Base-by-base conservation (phyloP, 1,140 invertebrate genomes). In the Cherax quadricarinatus region DNA sequence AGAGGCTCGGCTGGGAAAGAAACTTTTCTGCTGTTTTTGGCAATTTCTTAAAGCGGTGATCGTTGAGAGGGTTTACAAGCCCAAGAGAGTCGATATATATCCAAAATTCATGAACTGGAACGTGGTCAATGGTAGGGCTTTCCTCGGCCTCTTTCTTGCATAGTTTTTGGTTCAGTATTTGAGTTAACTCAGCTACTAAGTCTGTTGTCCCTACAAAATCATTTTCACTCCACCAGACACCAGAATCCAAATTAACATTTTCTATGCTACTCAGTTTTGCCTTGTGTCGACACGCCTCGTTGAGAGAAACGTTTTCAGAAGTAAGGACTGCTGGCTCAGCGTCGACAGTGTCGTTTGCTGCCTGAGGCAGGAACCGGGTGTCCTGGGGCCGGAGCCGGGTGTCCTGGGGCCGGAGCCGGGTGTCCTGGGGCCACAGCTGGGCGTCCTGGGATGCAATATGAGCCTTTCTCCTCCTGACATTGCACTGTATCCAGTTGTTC, bases 151-250 rank as follows among this genome's bases (percentile, higher is more conserved):
- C 14, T 10, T 30, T 66, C 85, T 75, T 49, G 9, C 66, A 48
- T 10, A 86, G 30, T n/a, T 62, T 66, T 10, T 24, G 62, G 85
- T 86, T 53, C 66, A 86, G 66, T n/a, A 86, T 73, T 41, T 86
- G 66, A 16, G 85, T 86, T 16, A 86, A 41, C 48, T 86, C 85
- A 5, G 66, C 49, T 48, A 86, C 48, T 6, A 86, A 73, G 66
- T 73, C 85, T 3, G 66, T 66, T 3, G 85, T 48, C 4, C 24
- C 49, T 14, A 66, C 62, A 12, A 41, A 49, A 10, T 10, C 62
- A 4, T 60, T n/a, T 49, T 73, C 48, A 49, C 49, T 66, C 21
- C 24, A 30, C 62, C 9, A 21, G 18, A 48, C 30, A 21, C 48
- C 66, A 18, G 62, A 41, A 30, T 73, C 57, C 30, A 21, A n/a